These are phyloP conservation scores for Tyrophagus putrescentiae DNA, from an alignment of 1,140 invertebrate species.

Conservation along the genomic window DNA sequence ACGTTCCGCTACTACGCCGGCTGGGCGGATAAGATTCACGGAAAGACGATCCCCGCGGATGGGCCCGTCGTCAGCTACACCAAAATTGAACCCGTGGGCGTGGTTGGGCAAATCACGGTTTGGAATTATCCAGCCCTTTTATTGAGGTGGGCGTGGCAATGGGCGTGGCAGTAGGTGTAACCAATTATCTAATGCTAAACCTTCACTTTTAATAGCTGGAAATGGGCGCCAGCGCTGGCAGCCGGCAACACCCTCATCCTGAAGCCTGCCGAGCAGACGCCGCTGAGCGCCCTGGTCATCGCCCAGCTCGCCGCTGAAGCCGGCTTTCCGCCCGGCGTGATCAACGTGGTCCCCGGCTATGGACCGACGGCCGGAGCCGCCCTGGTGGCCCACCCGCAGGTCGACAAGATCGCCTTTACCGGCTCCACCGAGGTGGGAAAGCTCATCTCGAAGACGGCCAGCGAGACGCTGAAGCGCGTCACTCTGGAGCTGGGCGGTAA, in stretches of 20 bases:
- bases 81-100: constrained; percentile 41
- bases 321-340: constrained; percentile 33
- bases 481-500: constrained; percentile 66
- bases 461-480: constrained; percentile 61
- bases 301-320: constrained; percentile 29
- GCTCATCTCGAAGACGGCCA: constrained; percentile 54
- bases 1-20: constrained; percentile 71
- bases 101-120: constrained; percentile 42
- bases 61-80: constrained; percentile 39
- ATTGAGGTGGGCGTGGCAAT: constrained; percentile 35
- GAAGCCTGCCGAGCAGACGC: constrained; percentile 44
- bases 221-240: constrained; percentile 45
- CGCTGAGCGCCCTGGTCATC: constrained; percentile 42
- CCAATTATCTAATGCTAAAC: no score
- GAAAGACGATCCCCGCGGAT: constrained; percentile 63
- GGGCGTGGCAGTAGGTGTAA: no score
- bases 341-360: constrained; percentile 35
- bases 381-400: constrained; percentile 27
- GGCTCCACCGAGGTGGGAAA: constrained; percentile 53
- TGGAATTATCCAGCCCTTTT: constrained; percentile 45
- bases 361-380: constrained; percentile 24
- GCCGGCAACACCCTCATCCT: constrained; percentile 42
- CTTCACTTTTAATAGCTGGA: no score
- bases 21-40: constrained; percentile 77
- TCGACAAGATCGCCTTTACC: constrained; percentile 76